Conservation (phyloP, 2,797 vertebrate species). For the Anguilla megastoma region DNA sequence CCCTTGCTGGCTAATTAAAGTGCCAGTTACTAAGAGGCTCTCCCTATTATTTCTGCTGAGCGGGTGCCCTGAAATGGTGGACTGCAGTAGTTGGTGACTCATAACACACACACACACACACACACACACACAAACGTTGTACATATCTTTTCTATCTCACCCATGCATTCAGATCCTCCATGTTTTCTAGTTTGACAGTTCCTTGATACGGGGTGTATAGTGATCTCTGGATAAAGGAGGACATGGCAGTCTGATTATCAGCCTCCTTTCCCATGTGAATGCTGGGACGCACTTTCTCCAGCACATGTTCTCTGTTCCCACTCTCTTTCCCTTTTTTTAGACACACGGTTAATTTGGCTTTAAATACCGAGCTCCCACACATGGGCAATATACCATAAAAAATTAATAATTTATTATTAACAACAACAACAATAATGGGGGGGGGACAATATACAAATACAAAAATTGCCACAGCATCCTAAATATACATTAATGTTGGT, state of each 20-base stretch:
- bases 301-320: not conserved
- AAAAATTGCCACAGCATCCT: not conserved
- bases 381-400: not conserved
- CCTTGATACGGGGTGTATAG: not conserved
- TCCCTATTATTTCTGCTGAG: not conserved
- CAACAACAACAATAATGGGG: not conserved
- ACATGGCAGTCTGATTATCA: not conserved
- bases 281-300: not conserved
- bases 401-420: too few species aligned
- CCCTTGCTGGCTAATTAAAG: conserved; percentile 7
- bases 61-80: not conserved
- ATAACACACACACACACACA: not conserved
- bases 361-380: not conserved
- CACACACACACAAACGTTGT: not conserved
- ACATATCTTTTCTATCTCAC: not conserved
- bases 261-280: not conserved
- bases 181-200: not conserved
- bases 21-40: not conserved
- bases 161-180: not conserved
- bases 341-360: not conserved
- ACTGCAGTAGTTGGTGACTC: not conserved
- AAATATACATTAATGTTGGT: not conserved
- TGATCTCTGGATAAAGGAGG: not conserved
- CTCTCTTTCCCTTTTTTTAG: not conserved
- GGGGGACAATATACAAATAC: too few species aligned